Evolutionary conservation across 2,888 invertebrate species (phyloP).

Genomic region (Caenorhabditis sinica): DNA sequence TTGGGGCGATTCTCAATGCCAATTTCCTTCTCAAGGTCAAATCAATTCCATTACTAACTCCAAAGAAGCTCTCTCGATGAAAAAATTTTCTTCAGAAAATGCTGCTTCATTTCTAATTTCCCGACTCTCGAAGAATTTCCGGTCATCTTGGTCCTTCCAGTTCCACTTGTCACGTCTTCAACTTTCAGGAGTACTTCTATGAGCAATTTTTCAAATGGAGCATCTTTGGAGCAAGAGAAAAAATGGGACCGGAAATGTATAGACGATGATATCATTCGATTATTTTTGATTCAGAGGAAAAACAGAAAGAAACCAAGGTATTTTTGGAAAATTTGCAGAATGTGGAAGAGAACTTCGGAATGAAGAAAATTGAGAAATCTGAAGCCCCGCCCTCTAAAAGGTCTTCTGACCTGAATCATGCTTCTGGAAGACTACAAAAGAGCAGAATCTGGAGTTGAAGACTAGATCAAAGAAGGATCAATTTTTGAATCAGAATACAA

Average conservation of each 20-base stretch:
- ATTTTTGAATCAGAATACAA: background rate
- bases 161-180: slow-evolving; percentile 18
- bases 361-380: too few species aligned
- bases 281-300: background rate
- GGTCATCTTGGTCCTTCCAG: background rate
- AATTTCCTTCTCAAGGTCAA: too few species aligned
- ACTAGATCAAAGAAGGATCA: too few species aligned
- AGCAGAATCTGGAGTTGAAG: too few species aligned
- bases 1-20: too few species aligned
- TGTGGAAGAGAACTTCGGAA: background rate
- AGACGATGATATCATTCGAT: slow-evolving; percentile 14
- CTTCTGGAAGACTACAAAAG: too few species aligned
- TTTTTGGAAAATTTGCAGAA: too few species aligned
- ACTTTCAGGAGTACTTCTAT: slow-evolving; percentile 10
- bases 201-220: background rate
- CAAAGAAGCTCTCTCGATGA: background rate
- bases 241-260: slow-evolving; percentile 18
- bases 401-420: background rate
- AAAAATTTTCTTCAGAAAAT: background rate
- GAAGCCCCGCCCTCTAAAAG: background rate
- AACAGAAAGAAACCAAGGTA: background rate
- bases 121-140: background rate
- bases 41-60: background rate
- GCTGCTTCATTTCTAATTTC: background rate
- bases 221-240: too few species aligned